Evolutionary conservation across 1,140 invertebrate genomes (phyloP).

Genomic region (Meloidogyne chitwoodi): DNA sequence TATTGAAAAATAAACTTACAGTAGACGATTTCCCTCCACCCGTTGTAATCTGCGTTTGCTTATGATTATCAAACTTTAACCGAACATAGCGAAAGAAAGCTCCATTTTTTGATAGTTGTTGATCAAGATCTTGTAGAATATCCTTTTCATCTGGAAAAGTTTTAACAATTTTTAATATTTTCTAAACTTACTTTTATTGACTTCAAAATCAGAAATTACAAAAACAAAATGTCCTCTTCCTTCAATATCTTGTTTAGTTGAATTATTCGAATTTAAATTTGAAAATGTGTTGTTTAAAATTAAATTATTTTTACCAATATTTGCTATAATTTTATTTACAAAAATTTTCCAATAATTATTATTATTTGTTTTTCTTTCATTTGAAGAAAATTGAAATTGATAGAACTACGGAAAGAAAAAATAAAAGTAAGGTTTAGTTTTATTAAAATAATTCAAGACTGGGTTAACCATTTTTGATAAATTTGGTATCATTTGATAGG

Average conservation of each 20-base stretch:
- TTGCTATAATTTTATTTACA: neutral
- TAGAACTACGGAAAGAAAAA: neutral
- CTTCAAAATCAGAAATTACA: slow-evolving; percentile 8
- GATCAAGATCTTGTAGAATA: neutral
- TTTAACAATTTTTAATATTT: no score
- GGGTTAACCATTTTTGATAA: neutral
- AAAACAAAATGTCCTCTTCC: neutral
- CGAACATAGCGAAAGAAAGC: neutral
- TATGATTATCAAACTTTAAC: neutral
- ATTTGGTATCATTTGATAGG: neutral
- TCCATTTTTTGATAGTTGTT: neutral
- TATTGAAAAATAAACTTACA: neutral
- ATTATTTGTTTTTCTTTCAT: neutral
- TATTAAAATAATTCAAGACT: no score
- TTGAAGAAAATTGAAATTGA: slow-evolving; percentile 2
- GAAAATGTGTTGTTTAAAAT: neutral
- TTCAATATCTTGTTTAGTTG: neutral
- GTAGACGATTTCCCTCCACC: neutral
- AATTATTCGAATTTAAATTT: neutral
- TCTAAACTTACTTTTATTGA: neutral
- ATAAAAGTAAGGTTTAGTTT: neutral
- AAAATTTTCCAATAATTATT: neutral
- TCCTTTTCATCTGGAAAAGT: neutral
- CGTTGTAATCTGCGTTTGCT: neutral
- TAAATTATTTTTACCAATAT: neutral